Evolutionary conservation across 2,797 vertebrate genomes (phyloP), one percentile per base, ranked within the genome.

Genomic region (Vespertilio murinus): DNA sequence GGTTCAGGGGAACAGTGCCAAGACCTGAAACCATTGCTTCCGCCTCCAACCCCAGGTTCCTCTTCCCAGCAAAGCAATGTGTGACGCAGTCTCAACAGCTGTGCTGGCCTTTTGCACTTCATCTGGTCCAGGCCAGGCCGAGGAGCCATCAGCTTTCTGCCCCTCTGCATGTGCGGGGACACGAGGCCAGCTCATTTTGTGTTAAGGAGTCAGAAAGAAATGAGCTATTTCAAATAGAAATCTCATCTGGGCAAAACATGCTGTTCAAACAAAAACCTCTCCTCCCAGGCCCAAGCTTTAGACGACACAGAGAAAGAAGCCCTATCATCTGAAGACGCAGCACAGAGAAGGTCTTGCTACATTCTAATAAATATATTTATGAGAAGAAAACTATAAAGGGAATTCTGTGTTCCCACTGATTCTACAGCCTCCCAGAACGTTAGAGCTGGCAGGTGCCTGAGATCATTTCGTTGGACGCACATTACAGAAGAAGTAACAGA

Each of bases 281-380:
- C 38, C 28, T 9, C 28, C n/a, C 7, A 84, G 22, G 16, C 18
- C 83, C 38, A 77, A 65, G 33, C 14, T 20, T 82, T 61, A 84
- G 35, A 94, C 85, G 45, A 93, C 30, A 75, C 52, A 38, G 61
- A 69, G 18, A 94, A 95, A 75, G n/a, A 78, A 95, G 8, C 10
- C 17, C 35, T 64, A 54, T 71, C 52, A 92, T 40, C 8, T 40
- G 18, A 90, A 94, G 61, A 83, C 18, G 23, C 80, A 78, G 73
- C 17, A 54, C 11, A 79, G 6, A 14, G 8, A 93, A 93, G 28
- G 40, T 78, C 38, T 83, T 92, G 67, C 67, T 78, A 80, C 0
- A 8, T 71, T 16, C 40, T 45, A 70, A 91, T 74, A 88, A 78
- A 56, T 54, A 67, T 61, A n/a, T 30, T 47, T 67, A 30, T 40